Conservation (phyloP, 2,888 invertebrate species). For the Drosophila pseudotakahashii region DNA sequence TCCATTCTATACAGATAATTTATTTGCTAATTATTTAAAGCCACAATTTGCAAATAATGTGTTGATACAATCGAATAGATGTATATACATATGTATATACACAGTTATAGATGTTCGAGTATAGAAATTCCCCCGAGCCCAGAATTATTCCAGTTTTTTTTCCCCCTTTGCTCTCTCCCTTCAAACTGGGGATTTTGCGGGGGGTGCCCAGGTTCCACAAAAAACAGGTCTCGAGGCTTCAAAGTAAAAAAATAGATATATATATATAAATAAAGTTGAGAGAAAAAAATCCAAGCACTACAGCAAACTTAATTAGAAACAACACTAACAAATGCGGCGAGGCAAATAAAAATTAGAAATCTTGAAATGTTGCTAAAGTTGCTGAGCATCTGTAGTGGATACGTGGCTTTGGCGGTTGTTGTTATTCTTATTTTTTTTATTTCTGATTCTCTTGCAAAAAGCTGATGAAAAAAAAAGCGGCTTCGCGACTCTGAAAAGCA, state of each 20-base stretch:
- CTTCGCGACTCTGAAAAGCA: background rate
- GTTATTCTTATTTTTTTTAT: slow-evolving; percentile 25
- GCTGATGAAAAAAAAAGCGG: slow-evolving; percentile 27
- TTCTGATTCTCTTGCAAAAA: slow-evolving; percentile 18
- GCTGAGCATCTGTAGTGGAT: slow-evolving; percentile 45
- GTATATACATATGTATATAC: background rate
- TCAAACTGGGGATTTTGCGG: slow-evolving; percentile 14
- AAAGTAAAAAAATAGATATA: slow-evolving; percentile 3
- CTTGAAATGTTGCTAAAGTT: slow-evolving; percentile 55
- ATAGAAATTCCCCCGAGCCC: slow-evolving; percentile 57
- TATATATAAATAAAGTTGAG: slow-evolving; percentile 10
- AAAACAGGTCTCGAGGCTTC: slow-evolving; percentile 46
- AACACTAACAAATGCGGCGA: slow-evolving; percentile 25
- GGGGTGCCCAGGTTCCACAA: slow-evolving; percentile 23
- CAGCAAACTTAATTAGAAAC: slow-evolving; percentile 51
- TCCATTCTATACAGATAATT: slow-evolving; percentile 31
- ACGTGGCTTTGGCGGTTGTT: slow-evolving; percentile 36
- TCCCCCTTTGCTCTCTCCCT: slow-evolving; percentile 5
- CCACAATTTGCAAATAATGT: slow-evolving; percentile 55
- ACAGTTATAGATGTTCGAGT: slow-evolving; percentile 10
- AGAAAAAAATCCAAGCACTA: slow-evolving; percentile 39
- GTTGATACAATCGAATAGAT: slow-evolving; percentile 17
- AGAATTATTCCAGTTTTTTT: slow-evolving; percentile 44
- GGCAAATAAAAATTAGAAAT: slow-evolving; percentile 68
- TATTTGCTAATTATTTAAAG: slow-evolving; percentile 63